Conservation (phyloP, 2,888 invertebrate species). For the Litoditis marina region DNA sequence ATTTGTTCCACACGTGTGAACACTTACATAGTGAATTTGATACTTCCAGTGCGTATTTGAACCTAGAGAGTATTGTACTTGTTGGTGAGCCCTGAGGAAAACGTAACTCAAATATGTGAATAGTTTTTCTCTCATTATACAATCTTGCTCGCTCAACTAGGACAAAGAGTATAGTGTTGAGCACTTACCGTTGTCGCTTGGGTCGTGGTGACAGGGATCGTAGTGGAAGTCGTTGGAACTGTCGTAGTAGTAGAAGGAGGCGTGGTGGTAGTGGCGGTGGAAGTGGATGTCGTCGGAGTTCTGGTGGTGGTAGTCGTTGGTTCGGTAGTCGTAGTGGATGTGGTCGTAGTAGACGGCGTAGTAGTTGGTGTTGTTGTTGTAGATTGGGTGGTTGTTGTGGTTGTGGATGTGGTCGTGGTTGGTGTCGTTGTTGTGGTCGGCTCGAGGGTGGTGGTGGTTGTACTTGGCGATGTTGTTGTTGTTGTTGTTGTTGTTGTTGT, state of each 20-base stretch:
- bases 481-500: slow-evolving; percentile 2
- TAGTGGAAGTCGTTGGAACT: slow-evolving; percentile 11
- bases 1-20: no score
- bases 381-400: slow-evolving; percentile 7
- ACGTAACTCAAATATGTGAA: no score
- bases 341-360: slow-evolving; percentile 1
- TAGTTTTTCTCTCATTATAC: no score
- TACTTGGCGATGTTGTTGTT: slow-evolving; percentile 1
- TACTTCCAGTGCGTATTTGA: no score
- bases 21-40: no score
- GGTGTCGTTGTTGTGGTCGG: neutral
- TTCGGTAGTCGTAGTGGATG: slow-evolving; percentile 11
- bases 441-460: neutral
- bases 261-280: slow-evolving; percentile 27
- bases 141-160: neutral
- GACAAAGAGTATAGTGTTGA: neutral
- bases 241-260: slow-evolving; percentile 18
- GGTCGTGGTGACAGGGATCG: slow-evolving; percentile 26
- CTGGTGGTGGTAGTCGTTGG: slow-evolving; percentile 21
- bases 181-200: slow-evolving; percentile 4
- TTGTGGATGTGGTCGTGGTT: slow-evolving; percentile 2
- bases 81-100: no score
- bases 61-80: no score
- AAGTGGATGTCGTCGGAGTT: slow-evolving; percentile 20
- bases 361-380: slow-evolving; percentile 6